Evolutionary conservation across 2,113 vertebrate species (phyloP).

Genomic region (Hippocampus mohnikei): DNA sequence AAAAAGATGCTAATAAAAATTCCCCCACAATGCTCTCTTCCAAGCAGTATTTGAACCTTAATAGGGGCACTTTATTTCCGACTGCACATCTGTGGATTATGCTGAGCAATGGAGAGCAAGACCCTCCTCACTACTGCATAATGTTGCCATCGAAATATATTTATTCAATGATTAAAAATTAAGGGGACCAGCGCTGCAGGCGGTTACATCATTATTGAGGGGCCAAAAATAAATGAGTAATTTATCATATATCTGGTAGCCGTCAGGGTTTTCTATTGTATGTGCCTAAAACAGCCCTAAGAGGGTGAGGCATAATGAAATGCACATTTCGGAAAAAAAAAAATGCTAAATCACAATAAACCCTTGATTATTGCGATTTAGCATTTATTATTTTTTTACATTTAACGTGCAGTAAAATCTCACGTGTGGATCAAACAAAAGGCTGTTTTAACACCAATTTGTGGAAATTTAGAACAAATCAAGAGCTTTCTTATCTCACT

Average conservation of each 20-base stretch:
- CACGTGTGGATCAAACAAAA: background rate
- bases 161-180: slow-evolving; percentile 51
- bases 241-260: slow-evolving; percentile 9
- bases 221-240: background rate
- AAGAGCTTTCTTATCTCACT: background rate
- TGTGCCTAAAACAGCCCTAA: background rate
- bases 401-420: background rate
- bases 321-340: background rate
- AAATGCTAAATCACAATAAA: background rate
- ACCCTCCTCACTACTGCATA: slow-evolving; percentile 13
- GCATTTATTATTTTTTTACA: too few species aligned
- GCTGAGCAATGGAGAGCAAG: slow-evolving; percentile 41
- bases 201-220: slow-evolving; percentile 22
- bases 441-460: background rate
- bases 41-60: slow-evolving; percentile 18
- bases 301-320: slow-evolving; percentile 5
- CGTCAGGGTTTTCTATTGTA: slow-evolving; percentile 2
- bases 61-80: slow-evolving; percentile 29
- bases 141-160: slow-evolving; percentile 57
- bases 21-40: slow-evolving; percentile 17
- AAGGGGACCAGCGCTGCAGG: slow-evolving; percentile 32
- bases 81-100: slow-evolving; percentile 37
- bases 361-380: too few species aligned
- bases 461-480: too few species aligned
- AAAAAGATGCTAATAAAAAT: slow-evolving; percentile 21